Conservation (phyloP, 2,888 invertebrate species). For the Heteropelma amictum region DNA sequence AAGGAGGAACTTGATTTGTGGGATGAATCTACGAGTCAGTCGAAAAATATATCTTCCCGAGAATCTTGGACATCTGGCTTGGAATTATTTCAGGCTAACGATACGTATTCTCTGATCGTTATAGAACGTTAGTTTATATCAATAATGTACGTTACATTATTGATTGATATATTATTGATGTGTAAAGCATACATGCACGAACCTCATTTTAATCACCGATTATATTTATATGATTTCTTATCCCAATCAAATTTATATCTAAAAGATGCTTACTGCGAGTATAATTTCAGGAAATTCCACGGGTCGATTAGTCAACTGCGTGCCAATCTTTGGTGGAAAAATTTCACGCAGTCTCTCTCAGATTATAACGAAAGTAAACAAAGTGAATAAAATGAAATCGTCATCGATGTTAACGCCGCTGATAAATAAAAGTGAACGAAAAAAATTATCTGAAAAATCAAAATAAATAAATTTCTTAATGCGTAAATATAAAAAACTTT, state of each 20-base stretch:
- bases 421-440: slow-evolving; percentile 24
- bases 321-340: slow-evolving; percentile 35
- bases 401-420: neutral
- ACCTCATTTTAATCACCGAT: neutral
- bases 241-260: neutral
- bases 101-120: slow-evolving; percentile 66
- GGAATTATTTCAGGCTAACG: slow-evolving; percentile 63
- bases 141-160: neutral
- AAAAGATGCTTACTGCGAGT: neutral
- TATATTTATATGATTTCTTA: neutral
- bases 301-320: slow-evolving; percentile 37
- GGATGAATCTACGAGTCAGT: slow-evolving; percentile 64
- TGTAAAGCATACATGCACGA: neutral
- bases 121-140: slow-evolving; percentile 65
- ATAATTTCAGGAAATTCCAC: slow-evolving; percentile 43
- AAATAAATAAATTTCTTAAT: neutral
- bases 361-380: slow-evolving; percentile 32
- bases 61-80: slow-evolving; percentile 62
- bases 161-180: too few relatives aligned
- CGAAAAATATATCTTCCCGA: slow-evolving; percentile 62
- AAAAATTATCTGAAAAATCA: slow-evolving; percentile 18
- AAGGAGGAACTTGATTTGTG: slow-evolving; percentile 71
- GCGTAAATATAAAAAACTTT: slow-evolving; percentile 20
- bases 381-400: slow-evolving; percentile 27
- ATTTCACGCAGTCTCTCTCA: slow-evolving; percentile 17